A percentile compares a stretch with the other conserved stretches of the same genome.
These are phyloP conservation scores for Melanostigma gelatinosum DNA, from an alignment of 2,113 vertebrate genomes.

Conservation along the genomic window DNA sequence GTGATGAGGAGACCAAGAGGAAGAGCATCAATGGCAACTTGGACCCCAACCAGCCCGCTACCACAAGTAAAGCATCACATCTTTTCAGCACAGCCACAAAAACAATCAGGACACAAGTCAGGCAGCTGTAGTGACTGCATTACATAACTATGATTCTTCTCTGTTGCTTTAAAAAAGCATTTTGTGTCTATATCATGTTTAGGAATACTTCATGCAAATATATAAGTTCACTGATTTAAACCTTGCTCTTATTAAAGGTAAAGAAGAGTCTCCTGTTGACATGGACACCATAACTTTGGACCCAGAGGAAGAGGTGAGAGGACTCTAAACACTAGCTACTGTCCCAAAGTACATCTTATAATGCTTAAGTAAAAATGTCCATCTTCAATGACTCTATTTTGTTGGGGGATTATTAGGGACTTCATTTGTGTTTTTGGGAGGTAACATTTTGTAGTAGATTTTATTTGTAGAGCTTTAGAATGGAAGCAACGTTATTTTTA, in stretches of 20 bases:
- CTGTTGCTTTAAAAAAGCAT: not conserved
- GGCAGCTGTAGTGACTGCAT: not conserved
- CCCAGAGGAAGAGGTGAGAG: slow-evolving; percentile 93
- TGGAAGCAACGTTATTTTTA: not conserved
- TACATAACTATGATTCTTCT: not conserved
- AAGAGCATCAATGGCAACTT: slow-evolving; percentile 84
- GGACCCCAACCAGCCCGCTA: slow-evolving; percentile 82
- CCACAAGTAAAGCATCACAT: slow-evolving; percentile 60
- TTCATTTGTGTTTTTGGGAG: not conserved
- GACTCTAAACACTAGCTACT: not conserved
- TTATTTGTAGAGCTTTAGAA: not conserved
- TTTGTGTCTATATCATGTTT: not conserved
- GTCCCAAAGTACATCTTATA: not conserved
- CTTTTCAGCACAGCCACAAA: not conserved
- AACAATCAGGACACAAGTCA: not conserved
- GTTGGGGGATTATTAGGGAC: not conserved
- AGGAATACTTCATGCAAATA: not conserved
- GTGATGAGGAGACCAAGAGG: slow-evolving; percentile 92
- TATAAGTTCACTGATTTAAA: not conserved
- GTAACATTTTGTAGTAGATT: not conserved
- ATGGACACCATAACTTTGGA: slow-evolving; percentile 96
- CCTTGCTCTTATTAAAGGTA: slow-evolving; percentile 78
- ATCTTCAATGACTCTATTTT: not conserved
- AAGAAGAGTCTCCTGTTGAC: slow-evolving; percentile 93
- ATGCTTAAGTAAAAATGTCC: not conserved